Conservation (phyloP, 2,113 vertebrate species). For the Pituophis catenifer region DNA sequence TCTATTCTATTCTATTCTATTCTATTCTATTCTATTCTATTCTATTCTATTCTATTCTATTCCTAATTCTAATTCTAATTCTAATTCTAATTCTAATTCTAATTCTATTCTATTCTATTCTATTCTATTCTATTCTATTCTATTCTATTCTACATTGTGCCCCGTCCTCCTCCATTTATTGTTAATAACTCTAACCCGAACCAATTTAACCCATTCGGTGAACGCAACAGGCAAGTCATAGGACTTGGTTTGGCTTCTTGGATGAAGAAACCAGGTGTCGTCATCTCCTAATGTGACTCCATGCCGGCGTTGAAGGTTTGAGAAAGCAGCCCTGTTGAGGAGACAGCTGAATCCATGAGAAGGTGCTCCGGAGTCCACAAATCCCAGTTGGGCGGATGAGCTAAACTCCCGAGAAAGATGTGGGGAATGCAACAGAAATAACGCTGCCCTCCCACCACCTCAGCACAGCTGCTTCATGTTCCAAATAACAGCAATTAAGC, state of each 20-base stretch:
- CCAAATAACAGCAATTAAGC: constrained; percentile 22
- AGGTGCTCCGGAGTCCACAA: too few species aligned
- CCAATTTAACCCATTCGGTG: not conserved
- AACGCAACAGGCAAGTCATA: not conserved
- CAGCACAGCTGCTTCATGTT: not conserved
- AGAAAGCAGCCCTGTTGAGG: not conserved
- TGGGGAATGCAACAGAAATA: constrained; percentile 32
- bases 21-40: not conserved
- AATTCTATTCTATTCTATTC: too few species aligned
- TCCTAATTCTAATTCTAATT: too few species aligned
- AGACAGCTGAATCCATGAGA: not conserved
- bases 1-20: too few species aligned
- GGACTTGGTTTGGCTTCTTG: not conserved
- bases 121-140: too few species aligned
- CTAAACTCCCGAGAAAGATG: not conserved
- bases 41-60: too few species aligned
- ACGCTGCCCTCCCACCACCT: constrained; percentile 23
- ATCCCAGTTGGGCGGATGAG: not conserved
- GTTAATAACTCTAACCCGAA: not conserved
- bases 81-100: too few species aligned
- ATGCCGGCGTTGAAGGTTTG: not conserved
- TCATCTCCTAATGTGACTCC: not conserved
- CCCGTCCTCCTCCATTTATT: not conserved
- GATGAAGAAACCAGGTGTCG: not conserved
- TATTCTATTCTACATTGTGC: not conserved